Evolutionary conservation across 2,113 vertebrate species (phyloP).

Genomic region (Stegostoma tigrinum): DNA sequence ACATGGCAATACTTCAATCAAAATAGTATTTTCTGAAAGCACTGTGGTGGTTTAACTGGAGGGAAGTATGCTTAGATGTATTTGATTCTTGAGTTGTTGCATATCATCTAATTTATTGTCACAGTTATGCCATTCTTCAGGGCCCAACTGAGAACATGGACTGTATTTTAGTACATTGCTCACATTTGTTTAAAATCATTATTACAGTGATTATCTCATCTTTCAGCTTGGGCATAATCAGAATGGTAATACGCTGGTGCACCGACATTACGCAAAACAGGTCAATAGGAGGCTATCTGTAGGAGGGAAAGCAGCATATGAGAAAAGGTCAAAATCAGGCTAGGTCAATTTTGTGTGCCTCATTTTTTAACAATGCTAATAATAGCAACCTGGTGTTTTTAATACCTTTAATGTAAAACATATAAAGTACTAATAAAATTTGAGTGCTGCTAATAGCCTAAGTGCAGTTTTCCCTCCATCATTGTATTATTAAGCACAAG

Average conservation of each 20-base stretch:
- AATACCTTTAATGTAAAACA: not conserved
- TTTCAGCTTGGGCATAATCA: constrained; percentile 2
- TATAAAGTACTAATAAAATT: not conserved
- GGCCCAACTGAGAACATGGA: not conserved
- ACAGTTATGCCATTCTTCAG: not conserved
- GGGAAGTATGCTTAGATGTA: not conserved
- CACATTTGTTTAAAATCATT: not conserved
- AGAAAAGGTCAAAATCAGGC: not conserved
- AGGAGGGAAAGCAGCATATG: not conserved
- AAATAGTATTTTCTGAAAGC: not conserved
- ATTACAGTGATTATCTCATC: constrained; percentile 25
- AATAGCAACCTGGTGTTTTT: not conserved
- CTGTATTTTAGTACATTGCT: not conserved
- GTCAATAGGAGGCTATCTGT: constrained; percentile 14
- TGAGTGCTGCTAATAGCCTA: not conserved
- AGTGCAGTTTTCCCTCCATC: not conserved
- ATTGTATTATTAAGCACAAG: not conserved
- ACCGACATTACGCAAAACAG: not conserved
- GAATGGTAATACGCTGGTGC: not conserved
- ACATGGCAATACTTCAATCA: not conserved
- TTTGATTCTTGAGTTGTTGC: not conserved
- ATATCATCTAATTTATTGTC: not conserved
- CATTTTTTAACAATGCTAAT: not conserved
- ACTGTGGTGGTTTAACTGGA: not conserved
- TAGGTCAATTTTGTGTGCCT: not conserved